A percentile compares a stretch with the other conserved stretches of the same genome.
These are phyloP conservation scores for Epizoanthus illoricatus DNA, from an alignment of 92 coral and sea anemone genomes.

Conservation along the genomic window DNA sequence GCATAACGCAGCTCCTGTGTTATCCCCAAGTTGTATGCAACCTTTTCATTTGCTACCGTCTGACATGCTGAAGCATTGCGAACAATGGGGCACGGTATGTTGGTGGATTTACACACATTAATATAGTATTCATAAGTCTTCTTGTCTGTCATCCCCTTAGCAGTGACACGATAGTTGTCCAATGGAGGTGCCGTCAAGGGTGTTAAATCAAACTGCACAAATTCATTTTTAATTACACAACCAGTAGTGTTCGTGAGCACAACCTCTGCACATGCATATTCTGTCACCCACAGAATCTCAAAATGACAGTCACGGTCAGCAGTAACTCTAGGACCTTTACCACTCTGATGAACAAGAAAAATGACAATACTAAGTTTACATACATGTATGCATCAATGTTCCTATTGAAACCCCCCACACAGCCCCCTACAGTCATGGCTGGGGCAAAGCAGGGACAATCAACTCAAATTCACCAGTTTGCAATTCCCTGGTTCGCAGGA, in stretches of 20 bases:
- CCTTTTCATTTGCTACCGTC: conserved; percentile 39
- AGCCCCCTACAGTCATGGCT: too few species aligned
- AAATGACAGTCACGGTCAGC: conserved; percentile 56
- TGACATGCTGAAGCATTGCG: conserved; percentile 82
- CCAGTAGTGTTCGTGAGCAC: conserved; percentile 51
- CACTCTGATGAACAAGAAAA: conserved; percentile 52
- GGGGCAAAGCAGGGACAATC: too few species aligned
- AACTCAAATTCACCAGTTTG: too few species aligned
- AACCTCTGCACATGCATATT: conserved; percentile 75
- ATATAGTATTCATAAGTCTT: conserved; percentile 57
- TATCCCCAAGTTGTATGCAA: conserved; percentile 65
- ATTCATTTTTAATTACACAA: conserved; percentile 69
- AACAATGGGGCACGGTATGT: conserved; percentile 60
- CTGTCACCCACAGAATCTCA: conserved; percentile 92
- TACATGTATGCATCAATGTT: too few species aligned
- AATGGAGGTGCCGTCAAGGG: conserved; percentile 52
- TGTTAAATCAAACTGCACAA: conserved; percentile 83
- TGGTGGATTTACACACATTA: conserved; percentile 76
- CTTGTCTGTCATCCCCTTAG: conserved; percentile 18
- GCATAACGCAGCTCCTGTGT: conserved; percentile 70
- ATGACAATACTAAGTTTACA: too few species aligned
- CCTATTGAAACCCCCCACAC: too few species aligned
- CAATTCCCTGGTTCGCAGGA: too few species aligned
- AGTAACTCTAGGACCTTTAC: conserved; percentile 78
- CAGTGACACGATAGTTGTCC: conserved; percentile 57